A percentile compares a stretch with the other conserved stretches of the same genome.
Evolutionary conservation across 1,140 invertebrate genomes (phyloP).

Genomic region (Alviniconcha marisindica): DNA sequence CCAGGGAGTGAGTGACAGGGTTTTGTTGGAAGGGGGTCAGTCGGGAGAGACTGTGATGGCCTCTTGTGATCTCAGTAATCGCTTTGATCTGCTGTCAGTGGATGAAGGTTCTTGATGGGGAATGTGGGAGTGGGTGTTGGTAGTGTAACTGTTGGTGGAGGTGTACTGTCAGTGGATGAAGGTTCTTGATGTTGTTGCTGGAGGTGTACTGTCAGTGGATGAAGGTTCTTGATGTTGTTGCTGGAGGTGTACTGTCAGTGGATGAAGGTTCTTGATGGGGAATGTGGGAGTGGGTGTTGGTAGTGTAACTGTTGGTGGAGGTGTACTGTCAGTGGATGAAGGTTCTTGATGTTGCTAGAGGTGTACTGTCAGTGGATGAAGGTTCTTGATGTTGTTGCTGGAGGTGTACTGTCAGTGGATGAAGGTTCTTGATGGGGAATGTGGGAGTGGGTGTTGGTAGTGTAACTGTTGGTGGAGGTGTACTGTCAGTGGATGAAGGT

Average conservation of each 20-base stretch:
- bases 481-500: neutral
- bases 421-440: neutral
- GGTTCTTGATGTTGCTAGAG: neutral
- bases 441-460: neutral
- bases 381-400: neutral
- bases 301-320: neutral
- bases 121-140: neutral
- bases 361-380: neutral
- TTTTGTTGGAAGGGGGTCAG: neutral
- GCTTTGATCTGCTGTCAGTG: slow-evolving; percentile 13
- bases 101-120: slow-evolving; percentile 1
- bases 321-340: neutral
- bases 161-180: neutral
- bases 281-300: neutral
- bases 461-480: neutral
- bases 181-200: neutral
- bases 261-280: neutral
- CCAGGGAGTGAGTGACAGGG: neutral
- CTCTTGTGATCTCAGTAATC: slow-evolving; percentile 23
- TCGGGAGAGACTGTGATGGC: neutral
- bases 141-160: neutral
- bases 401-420: neutral
- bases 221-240: neutral
- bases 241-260: neutral
- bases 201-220: neutral